Percentiles rank a stretch among this genome's conserved stretches.
These are phyloP conservation scores for Steinernema hermaphroditum DNA, from an alignment of 2,888 invertebrate species.

Conservation along the genomic window DNA sequence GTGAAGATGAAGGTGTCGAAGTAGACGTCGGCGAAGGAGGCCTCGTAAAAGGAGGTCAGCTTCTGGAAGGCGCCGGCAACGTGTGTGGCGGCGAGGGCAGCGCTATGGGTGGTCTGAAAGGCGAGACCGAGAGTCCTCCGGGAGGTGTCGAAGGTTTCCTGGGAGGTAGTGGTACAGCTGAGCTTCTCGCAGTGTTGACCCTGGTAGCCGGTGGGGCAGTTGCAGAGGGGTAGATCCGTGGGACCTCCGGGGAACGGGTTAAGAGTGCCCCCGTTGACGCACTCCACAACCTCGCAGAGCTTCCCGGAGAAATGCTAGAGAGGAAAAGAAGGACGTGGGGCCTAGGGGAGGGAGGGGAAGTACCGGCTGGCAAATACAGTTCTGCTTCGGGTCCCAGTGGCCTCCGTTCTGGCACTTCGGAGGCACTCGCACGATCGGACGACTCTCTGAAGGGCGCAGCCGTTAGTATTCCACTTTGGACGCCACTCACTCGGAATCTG, in stretches of 20 bases:
- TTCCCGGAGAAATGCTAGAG: constrained; percentile 24
- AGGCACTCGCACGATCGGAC: background rate
- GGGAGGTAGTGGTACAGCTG: background rate
- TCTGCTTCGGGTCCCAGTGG: background rate
- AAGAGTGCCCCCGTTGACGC: constrained; percentile 16
- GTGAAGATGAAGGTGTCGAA: constrained; percentile 29
- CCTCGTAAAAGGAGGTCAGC: background rate
- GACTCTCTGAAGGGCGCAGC: background rate
- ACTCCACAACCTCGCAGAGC: constrained; percentile 22
- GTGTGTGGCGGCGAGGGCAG: background rate
- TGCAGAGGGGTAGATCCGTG: constrained; percentile 22
- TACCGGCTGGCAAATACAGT: constrained; percentile 29
- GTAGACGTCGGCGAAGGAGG: constrained; percentile 5
- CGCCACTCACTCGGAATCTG: constrained; percentile 12
- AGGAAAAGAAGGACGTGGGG: background rate
- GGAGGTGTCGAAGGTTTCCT: constrained; percentile 13
- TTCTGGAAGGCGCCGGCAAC: background rate
- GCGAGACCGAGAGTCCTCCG: constrained; percentile 23
- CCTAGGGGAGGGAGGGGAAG: background rate
- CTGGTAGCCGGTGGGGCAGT: constrained; percentile 28
- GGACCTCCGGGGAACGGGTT: constrained; percentile 32
- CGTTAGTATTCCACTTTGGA: background rate
- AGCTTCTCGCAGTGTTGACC: constrained; percentile 30
- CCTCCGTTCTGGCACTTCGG: constrained; percentile 1
- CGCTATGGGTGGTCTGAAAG: background rate